Percentiles rank a stretch among this genome's conserved stretches.
phyloP scores from a whole-genome alignment of 2,797 vertebrate genomes.

The Typhlichthys eigenmanni region DNA sequence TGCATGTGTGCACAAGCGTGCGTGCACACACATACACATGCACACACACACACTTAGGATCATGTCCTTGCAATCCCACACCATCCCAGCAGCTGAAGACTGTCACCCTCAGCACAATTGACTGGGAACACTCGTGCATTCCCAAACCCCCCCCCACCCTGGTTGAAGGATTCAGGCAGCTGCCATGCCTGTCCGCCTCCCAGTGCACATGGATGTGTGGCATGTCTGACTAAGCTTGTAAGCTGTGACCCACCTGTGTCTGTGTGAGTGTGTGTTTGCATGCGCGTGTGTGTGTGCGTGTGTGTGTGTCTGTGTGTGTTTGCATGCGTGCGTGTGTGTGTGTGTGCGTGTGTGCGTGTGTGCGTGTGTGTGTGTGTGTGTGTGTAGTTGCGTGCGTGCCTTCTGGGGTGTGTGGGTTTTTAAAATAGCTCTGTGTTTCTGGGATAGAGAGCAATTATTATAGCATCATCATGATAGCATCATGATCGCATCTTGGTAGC shows the following conservation, averaged over 20 bases:
- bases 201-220: constrained; percentile 55
- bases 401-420: too few species aligned
- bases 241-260: constrained; percentile 67
- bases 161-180: constrained; percentile 76
- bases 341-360: too few species aligned
- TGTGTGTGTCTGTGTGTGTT: too few species aligned
- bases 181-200: constrained; percentile 59
- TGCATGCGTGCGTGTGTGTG: too few species aligned
- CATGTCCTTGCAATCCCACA: constrained; percentile 14
- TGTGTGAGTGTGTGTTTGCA: too few species aligned
- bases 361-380: too few species aligned
- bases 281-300: too few species aligned
- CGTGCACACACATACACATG: background rate
- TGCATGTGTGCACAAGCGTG: background rate
- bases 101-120: constrained; percentile 45
- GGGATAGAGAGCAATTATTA: too few species aligned
- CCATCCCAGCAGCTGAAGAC: constrained; percentile 55
- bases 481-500: too few species aligned
- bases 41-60: background rate
- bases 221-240: constrained; percentile 65
- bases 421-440: too few species aligned
- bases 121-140: constrained; percentile 73
- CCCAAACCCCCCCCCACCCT: constrained; percentile 54
- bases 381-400: too few species aligned
- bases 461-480: too few species aligned